Evolutionary conservation across 2,888 invertebrate genomes (phyloP).

Genomic region (Stegana nigrithorax): DNA sequence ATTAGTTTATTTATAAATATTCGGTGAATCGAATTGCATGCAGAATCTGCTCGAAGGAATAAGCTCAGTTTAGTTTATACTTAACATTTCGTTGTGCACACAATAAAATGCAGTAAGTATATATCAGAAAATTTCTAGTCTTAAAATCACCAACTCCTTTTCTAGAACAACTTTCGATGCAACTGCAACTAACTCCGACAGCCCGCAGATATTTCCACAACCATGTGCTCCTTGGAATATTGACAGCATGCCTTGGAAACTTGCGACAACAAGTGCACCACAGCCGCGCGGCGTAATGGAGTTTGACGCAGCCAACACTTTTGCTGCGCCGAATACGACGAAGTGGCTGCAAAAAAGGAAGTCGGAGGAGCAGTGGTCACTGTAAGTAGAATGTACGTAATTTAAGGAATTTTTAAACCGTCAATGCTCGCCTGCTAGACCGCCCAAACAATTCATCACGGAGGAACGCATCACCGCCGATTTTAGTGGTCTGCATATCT

Average conservation of each 20-base stretch:
- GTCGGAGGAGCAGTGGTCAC: slow-evolving; percentile 63
- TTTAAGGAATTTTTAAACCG: too few species aligned
- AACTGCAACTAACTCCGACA: too few species aligned
- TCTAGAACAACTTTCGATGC: slow-evolving; percentile 1
- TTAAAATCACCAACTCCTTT: too few species aligned
- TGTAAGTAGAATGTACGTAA: too few species aligned
- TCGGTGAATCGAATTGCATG: too few species aligned
- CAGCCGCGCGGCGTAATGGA: slow-evolving; percentile 65
- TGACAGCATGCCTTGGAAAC: slow-evolving; percentile 71
- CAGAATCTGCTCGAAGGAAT: background rate
- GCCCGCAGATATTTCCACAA: too few species aligned
- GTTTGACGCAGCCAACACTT: slow-evolving; percentile 33
- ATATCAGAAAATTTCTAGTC: too few species aligned
- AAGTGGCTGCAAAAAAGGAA: slow-evolving; percentile 62
- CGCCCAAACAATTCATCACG: slow-evolving; percentile 81
- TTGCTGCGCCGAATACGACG: slow-evolving; percentile 17
- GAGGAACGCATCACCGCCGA: slow-evolving; percentile 89
- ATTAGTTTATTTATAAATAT: too few species aligned
- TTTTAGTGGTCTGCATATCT: slow-evolving; percentile 80
- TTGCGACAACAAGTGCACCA: slow-evolving; percentile 64
- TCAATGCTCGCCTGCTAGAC: slow-evolving; percentile 68
- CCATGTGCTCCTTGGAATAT: slow-evolving; percentile 52
- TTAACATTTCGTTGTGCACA: too few species aligned
- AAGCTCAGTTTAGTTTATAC: too few species aligned
- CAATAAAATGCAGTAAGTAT: slow-evolving; percentile 38